Base-by-base conservation (phyloP, 2,113 vertebrate species). In the Silurus glanis region DNA sequence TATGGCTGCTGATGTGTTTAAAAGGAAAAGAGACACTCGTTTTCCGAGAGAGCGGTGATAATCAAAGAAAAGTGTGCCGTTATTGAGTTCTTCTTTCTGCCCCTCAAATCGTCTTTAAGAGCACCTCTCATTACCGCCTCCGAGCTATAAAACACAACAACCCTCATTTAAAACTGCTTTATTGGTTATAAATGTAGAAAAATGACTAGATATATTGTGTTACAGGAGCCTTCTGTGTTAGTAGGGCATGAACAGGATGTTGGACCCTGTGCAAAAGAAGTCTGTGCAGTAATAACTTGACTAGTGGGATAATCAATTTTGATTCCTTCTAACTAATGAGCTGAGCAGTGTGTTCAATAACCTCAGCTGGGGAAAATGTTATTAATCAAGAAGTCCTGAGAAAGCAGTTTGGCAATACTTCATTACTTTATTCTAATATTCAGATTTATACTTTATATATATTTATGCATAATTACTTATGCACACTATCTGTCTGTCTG, bases 141-240 rank as follows among this genome's bases (percentile, higher is more conserved):
- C 5, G 19, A 69, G 75, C 75, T 16, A 45, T 80, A 56, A 85
- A 47, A 21, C 84, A 58, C 75, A 67, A 13, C 37, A 28, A 17
- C 49, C 23, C 66, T 58, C 62, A 14, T 78, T 85, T 85, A 67
- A 58, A 28, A 56, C 28, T 13, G 56, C 51, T 80, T 85, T 79
- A 85, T 79, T 85, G 59, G 69, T 87, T 82, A 59, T 81, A 81
- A 87, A 87, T 81, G 16, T 66, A 53, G 47, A 66, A 64, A 67
- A 25, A 67, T 51, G 45, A 47, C 76, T 23, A 71, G 66, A 74
- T 58, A 64, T 9, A 19, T 25, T 28, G 37, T 0, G 45, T 61
- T 59, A 81, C n/a, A 23, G 45, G 37, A n/a, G 37, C 45, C 19
- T 56, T 58, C 28, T 37, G 14, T 51, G 67, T 66, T 28, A 7